Conservation (phyloP, 2,113 vertebrate genomes). For the Cnemophilus loriae region DNA sequence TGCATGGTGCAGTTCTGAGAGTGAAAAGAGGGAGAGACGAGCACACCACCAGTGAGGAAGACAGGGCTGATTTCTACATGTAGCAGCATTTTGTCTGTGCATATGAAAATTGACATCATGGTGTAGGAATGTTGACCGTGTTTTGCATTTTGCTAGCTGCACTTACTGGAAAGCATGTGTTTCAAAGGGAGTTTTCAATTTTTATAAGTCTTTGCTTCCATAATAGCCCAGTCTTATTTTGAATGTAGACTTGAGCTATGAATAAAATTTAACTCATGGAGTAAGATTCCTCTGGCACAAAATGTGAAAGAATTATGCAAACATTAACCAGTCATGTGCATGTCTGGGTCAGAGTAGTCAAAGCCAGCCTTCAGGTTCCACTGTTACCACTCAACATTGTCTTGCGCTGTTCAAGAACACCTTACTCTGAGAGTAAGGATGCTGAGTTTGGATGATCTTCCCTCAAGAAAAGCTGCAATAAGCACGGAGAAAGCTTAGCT, state of each 20-base stretch:
- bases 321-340: neutral
- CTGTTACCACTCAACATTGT: neutral
- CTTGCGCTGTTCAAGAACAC: neutral
- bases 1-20: neutral
- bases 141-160: constrained; percentile 58
- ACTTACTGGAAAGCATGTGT: constrained; percentile 63
- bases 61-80: constrained; percentile 1
- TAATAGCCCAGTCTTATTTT: constrained; percentile 18
- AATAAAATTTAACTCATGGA: constrained; percentile 43
- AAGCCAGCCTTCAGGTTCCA: neutral
- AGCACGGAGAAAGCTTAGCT: neutral
- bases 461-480: neutral
- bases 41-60: neutral
- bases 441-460: neutral
- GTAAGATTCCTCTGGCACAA: constrained; percentile 2
- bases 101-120: constrained; percentile 59
- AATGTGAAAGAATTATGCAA: neutral
- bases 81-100: constrained; percentile 32
- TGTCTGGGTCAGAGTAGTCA: neutral
- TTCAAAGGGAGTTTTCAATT: constrained; percentile 60
- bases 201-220: constrained; percentile 45
- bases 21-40: neutral
- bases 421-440: neutral
- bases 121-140: constrained; percentile 61
- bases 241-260: constrained; percentile 11